Percentiles rank a stretch among this genome's conserved stretches.
phyloP scores from a whole-genome alignment of 2,797 vertebrate genomes.

The Microctenopoma lineatum region DNA sequence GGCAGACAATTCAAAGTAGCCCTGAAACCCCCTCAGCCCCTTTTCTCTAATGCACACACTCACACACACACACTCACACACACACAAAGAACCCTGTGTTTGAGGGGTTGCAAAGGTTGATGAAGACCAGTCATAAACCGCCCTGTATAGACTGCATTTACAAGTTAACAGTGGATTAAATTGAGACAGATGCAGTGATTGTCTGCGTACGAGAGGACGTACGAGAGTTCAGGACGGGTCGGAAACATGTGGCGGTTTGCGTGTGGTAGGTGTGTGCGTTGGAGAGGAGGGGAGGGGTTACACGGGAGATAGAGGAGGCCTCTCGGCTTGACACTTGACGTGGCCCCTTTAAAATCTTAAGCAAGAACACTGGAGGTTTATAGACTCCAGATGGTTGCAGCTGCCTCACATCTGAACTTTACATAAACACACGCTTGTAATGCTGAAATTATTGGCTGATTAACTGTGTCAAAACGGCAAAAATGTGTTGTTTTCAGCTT shows the following conservation, averaged over 20 bases:
- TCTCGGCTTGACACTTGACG: slow-evolving; percentile 43
- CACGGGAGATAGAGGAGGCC: slow-evolving; percentile 23
- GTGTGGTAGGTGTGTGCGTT: neutral
- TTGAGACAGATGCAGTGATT: slow-evolving; percentile 38
- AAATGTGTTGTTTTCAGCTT: neutral
- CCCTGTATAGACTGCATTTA: slow-evolving; percentile 46
- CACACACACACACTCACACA: slow-evolving; percentile 21
- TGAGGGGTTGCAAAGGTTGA: slow-evolving; percentile 56
- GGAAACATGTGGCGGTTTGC: neutral
- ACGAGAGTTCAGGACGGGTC: slow-evolving; percentile 25
- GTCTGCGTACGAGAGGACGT: slow-evolving; percentile 5
- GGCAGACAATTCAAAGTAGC: slow-evolving; percentile 48
- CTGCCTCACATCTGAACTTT: slow-evolving; percentile 43
- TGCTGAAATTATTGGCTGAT: slow-evolving; percentile 16
- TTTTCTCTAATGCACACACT: slow-evolving; percentile 1
- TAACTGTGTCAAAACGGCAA: slow-evolving; percentile 5
- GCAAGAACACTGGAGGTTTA: slow-evolving; percentile 44
- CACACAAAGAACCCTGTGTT: slow-evolving; percentile 55
- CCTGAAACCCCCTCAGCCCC: slow-evolving; percentile 14
- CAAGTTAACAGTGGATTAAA: slow-evolving; percentile 37
- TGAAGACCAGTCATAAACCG: slow-evolving; percentile 45
- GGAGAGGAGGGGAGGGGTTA: neutral
- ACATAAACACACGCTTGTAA: slow-evolving; percentile 18
- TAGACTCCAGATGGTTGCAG: slow-evolving; percentile 47
- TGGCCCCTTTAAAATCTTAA: slow-evolving; percentile 52